Evolutionary conservation across 2,113 vertebrate species (phyloP), one percentile per base, ranked within the genome.

Genomic region (Platycercus adscitus): DNA sequence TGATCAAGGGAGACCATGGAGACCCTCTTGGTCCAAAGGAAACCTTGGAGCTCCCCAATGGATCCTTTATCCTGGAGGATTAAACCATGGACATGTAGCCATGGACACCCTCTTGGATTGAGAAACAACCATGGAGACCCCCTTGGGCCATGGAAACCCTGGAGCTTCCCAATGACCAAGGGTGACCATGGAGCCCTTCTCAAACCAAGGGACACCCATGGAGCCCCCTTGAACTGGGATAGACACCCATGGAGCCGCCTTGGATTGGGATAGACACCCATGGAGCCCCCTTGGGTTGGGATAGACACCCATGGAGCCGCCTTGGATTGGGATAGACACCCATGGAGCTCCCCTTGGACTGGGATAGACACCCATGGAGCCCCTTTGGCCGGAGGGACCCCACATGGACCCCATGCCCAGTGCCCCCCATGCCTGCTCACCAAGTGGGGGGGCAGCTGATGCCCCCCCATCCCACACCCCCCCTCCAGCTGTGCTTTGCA

Each of bases 401-500:
- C 25, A n/a, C 12, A 2, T 56, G 53, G 11, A 8, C 53, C 53
- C 53, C 53, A 33, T 28, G 26, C 37, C 23, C 24, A 1, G 3
- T 6, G 1, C 24, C 18, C 17, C 0, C 28, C 2, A 0, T 68
- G 64, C 50, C 86, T 60, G 49, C 18, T 17, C 39, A 43, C 64
- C 88, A 75, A 61, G 37, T 52, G 21, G 43, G 47, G 58, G 71
- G 7, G 11, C 1, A 1, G n/a, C 0, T 1, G 60, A 50, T 66
- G 72, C 35, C 23, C 15, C 31, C 39, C 25, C n/a, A 4, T 2
- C 9, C 11, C 6, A 4, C 35, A n/a, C n/a, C 2, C 7, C 7
- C 16, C 4, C 7, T 6, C 68, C 77, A 13, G 85, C 93, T 77
- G 24, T 3, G 88, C 88, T 95, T 96, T 70, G 10, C 81, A 24